Evolutionary conservation across 2,888 invertebrate genomes (phyloP).

Genomic region (Eupithecia dodoneata): DNA sequence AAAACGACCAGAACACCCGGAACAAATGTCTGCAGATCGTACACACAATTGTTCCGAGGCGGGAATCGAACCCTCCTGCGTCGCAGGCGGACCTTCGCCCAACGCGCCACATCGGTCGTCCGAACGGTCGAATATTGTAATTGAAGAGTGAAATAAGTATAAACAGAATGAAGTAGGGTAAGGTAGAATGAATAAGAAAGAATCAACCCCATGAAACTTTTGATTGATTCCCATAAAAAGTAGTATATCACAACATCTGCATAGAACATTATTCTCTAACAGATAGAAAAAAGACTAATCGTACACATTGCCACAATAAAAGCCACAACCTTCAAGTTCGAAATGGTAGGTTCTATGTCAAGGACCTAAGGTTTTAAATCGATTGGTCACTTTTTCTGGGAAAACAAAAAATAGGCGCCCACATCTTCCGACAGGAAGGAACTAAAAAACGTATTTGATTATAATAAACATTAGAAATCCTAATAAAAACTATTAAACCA

Average conservation of each 20-base stretch:
- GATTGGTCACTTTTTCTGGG: slow-evolving; percentile 50
- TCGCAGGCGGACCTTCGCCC: no score
- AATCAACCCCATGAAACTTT: not conserved
- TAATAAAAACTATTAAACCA: slow-evolving; percentile 73
- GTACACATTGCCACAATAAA: slow-evolving; percentile 76
- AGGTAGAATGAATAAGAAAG: not conserved
- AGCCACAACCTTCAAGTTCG: slow-evolving; percentile 45
- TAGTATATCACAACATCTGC: slow-evolving; percentile 66
- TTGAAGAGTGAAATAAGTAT: not conserved
- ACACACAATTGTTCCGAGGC: no score
- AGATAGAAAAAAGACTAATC: slow-evolving; percentile 66
- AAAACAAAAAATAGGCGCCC: slow-evolving; percentile 70
- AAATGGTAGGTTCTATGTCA: slow-evolving; percentile 44
- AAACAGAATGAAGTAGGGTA: not conserved
- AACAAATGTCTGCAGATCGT: no score
- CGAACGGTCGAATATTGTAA: not conserved
- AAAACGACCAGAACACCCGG: no score
- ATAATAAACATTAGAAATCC: slow-evolving; percentile 75
- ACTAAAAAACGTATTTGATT: slow-evolving; percentile 78
- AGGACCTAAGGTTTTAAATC: slow-evolving; percentile 49
- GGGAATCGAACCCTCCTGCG: no score
- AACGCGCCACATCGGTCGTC: no score
- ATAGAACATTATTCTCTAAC: slow-evolving; percentile 69
- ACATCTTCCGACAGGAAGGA: slow-evolving; percentile 78
- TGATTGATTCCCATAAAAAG: slow-evolving; percentile 19